phyloP scores from a whole-genome alignment of 2,113 vertebrate genomes.

The Lasiurus cinereus region DNA sequence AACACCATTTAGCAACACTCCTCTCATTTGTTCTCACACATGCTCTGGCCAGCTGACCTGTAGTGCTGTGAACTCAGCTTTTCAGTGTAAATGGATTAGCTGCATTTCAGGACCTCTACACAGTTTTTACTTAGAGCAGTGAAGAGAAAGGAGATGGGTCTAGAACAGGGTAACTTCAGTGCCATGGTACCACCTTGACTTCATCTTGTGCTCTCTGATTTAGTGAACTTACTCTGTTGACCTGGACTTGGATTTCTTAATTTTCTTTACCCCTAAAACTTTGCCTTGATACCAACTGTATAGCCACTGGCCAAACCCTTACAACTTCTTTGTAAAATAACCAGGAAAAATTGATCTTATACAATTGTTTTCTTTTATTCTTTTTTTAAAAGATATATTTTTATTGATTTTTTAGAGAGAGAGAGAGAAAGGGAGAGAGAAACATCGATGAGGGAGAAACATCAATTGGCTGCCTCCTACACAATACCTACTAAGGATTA shows the following conservation, averaged over 20 bases:
- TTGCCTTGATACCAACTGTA: neutral
- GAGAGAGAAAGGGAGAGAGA: too few relatives aligned
- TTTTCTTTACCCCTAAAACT: neutral
- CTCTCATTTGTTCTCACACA: slow-evolving; percentile 9
- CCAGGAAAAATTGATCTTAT: neutral
- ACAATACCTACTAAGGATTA: neutral
- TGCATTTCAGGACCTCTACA: neutral
- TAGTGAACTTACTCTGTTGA: neutral
- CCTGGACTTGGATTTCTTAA: neutral
- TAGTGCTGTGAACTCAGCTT: neutral
- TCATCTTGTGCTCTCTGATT: neutral
- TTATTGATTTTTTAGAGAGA: neutral
- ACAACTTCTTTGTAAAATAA: neutral
- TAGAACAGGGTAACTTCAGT: neutral
- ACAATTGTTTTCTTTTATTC: slow-evolving; percentile 36
- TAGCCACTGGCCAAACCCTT: neutral
- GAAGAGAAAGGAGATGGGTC: neutral
- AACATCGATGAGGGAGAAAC: neutral
- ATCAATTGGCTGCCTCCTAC: neutral
- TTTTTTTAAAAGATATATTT: neutral
- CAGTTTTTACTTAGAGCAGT: neutral
- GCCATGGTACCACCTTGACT: neutral
- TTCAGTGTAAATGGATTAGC: neutral
- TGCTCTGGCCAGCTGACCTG: neutral
- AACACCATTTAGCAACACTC: neutral